Evolutionary conservation across 2,113 vertebrate species (phyloP).

Genomic region (Proteles cristata): DNA sequence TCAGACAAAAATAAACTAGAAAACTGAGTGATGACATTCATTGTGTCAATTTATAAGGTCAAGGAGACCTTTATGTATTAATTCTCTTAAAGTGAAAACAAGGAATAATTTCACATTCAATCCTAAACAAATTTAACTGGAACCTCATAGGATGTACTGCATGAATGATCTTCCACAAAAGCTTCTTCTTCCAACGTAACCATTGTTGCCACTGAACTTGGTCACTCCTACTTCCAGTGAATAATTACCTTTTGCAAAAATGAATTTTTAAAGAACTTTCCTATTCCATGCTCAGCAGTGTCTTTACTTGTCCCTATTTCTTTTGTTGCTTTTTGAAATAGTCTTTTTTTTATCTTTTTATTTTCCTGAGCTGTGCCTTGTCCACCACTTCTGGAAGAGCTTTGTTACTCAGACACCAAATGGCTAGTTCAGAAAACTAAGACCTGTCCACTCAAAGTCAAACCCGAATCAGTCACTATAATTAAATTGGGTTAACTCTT

Average conservation of each 20-base stretch:
- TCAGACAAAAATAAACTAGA: constrained; percentile 39
- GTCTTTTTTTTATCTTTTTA: neutral
- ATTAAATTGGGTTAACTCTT: neutral
- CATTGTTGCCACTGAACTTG: neutral
- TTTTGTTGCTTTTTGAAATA: neutral
- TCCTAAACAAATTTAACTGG: constrained; percentile 50
- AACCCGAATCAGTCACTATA: neutral
- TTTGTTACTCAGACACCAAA: neutral
- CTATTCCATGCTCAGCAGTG: neutral
- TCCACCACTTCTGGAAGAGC: neutral
- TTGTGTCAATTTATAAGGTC: constrained; percentile 39
- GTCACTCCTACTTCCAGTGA: neutral
- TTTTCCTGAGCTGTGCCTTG: neutral
- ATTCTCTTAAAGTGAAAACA: constrained; percentile 39
- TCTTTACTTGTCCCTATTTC: neutral
- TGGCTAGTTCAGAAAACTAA: neutral
- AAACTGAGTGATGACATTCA: constrained; percentile 36
- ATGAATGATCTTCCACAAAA: constrained; percentile 49
- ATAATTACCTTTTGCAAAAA: constrained; percentile 46
- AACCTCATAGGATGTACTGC: constrained; percentile 35
- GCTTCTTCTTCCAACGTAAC: constrained; percentile 51
- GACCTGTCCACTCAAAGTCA: neutral
- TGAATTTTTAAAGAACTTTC: constrained; percentile 22
- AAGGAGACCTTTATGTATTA: constrained; percentile 27
- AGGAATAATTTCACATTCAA: constrained; percentile 63